Evolutionary conservation across 2,888 invertebrate genomes (phyloP), one percentile per base, ranked within the genome.

Genomic region (Coelopa pilipes): DNA sequence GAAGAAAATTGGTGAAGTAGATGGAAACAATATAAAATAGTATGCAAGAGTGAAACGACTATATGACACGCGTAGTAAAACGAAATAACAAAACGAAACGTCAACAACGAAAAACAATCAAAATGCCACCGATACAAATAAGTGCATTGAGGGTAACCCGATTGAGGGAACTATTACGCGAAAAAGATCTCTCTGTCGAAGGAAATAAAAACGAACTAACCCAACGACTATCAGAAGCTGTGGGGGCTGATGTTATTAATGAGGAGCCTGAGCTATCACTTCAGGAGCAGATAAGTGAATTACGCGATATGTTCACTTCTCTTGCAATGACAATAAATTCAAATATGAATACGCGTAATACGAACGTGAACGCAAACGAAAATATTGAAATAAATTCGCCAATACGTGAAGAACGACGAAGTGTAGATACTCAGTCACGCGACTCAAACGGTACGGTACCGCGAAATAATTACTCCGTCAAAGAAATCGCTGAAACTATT

Each of bases 401-500:
- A 59, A 13, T 21, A 5, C 24, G 13, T 21, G 21, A 59, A 55
- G 55, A 55, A 15, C 34, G 34, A 34, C 34, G 34, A 34, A 34
- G 34, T 34, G 34, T 34, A 34, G 34, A 34, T 34, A 34, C 34
- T 34, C 34, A 2, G 34, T 34, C 34, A 34, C 34, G 34, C 34
- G 34, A 34, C 34, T 34, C 34, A 34, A 55, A 10, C 19, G 7
- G 55, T 19, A 17, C 55, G 19, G 17, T 55, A 55, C 1, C 7
- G 9, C 55, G 55, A 55, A 15, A 10, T 55, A n/a, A n/a, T n/a
- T 55, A 55, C 15, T 70, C 60, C 1, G 74, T 75, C 21, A 71
- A 65, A n/a, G 74, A 77, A 67, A 76, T 75, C n/a, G 68, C 74
- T 0, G 76, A 76, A 45, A 75, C 68, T 0, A 46, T 76, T 0